phyloP scores from a whole-genome alignment of 2,113 vertebrate genomes.

The Eretmodus cyanostictus region DNA sequence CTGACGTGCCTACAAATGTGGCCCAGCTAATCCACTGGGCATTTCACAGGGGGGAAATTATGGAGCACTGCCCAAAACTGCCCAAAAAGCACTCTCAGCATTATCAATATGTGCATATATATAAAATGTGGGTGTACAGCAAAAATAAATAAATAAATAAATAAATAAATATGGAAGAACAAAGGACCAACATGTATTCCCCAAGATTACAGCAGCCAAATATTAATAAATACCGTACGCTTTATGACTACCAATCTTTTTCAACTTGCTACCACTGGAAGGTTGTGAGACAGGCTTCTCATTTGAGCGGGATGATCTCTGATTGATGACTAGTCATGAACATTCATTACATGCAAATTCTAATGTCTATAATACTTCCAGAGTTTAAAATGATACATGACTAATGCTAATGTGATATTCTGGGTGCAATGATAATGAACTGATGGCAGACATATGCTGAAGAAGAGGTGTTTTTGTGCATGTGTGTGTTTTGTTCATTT shows the following conservation, averaged over 20 bases:
- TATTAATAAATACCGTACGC: conserved; percentile 37
- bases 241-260: conserved; percentile 14
- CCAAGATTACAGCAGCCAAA: conserved; percentile 22
- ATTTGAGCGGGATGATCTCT: not conserved
- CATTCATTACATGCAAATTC: conserved; percentile 11
- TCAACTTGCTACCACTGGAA: not conserved
- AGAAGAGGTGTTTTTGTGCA: not conserved
- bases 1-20: not conserved
- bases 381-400: not conserved
- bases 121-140: conserved; percentile 26
- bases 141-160: conserved; percentile 12
- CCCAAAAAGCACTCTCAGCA: conserved; percentile 28
- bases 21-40: conserved; percentile 17
- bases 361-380: not conserved
- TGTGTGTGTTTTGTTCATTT: not conserved
- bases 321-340: not conserved
- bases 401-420: not conserved
- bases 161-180: conserved; percentile 1
- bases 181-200: conserved; percentile 7
- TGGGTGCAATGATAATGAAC: not conserved
- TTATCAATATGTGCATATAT: conserved; percentile 46
- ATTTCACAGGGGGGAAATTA: not conserved
- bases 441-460: not conserved
- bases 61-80: conserved; percentile 32
- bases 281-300: not conserved